Evolutionary conservation across 2,797 vertebrate genomes (phyloP).

Genomic region (Protonibea diacanthus): DNA sequence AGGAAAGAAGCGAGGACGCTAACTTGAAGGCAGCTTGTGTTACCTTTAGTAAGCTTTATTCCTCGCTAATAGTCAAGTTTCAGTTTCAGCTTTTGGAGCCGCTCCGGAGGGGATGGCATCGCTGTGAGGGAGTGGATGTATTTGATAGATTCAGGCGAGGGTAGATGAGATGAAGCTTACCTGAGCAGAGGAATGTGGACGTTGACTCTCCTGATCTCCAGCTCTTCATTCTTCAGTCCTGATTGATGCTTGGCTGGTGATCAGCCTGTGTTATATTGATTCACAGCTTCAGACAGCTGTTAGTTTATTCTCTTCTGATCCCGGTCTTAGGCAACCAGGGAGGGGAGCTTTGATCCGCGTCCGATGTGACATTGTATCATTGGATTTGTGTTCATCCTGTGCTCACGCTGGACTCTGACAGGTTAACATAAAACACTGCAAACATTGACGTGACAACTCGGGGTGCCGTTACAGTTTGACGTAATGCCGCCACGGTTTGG

Average conservation of each 20-base stretch:
- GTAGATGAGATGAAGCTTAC: constrained; percentile 1
- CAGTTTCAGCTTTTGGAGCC: constrained; percentile 41
- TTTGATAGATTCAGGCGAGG: constrained; percentile 23
- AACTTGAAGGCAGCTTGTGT: constrained; percentile 59
- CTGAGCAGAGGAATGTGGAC: background rate
- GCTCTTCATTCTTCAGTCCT: background rate
- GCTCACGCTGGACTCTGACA: constrained; percentile 29
- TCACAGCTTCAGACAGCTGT: constrained; percentile 23
- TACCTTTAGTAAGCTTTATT: constrained; percentile 72
- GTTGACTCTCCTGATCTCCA: background rate
- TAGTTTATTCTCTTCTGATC: constrained; percentile 44
- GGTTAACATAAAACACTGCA: constrained; percentile 55
- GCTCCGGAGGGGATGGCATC: constrained; percentile 4
- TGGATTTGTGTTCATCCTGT: constrained; percentile 49
- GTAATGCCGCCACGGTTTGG: constrained; percentile 38
- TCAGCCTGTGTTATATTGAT: constrained; percentile 21
- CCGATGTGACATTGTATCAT: constrained; percentile 22
- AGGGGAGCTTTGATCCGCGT: constrained; percentile 25
- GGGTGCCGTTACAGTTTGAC: constrained; percentile 68
- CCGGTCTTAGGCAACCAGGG: background rate
- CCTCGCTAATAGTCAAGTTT: constrained; percentile 31
- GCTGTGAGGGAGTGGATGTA: background rate
- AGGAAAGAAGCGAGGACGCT: constrained; percentile 40
- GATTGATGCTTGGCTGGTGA: constrained; percentile 33
- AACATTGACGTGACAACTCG: constrained; percentile 39